These are phyloP conservation scores for Aurelia aurita DNA, from an alignment of 30 jellyfish, hydroid and myxozoan species.

Conservation along the genomic window DNA sequence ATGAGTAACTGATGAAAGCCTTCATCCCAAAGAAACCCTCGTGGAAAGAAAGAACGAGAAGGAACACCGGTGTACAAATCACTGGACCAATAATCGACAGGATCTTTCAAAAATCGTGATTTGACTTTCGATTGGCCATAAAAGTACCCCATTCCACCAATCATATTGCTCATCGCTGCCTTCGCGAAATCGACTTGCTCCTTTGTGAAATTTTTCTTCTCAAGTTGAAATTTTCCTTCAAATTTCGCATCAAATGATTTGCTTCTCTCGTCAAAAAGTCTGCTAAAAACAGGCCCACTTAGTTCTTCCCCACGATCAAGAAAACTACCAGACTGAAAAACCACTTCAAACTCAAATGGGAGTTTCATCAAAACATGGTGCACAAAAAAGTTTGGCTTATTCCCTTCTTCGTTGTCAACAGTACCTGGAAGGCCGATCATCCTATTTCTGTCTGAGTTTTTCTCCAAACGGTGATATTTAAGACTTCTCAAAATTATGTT, in stretches of 20 bases:
- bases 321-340: constrained; percentile 79
- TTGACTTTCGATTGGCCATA: constrained; percentile 80
- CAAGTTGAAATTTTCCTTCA: constrained; percentile 62
- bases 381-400: constrained; percentile 73
- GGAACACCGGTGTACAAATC: constrained; percentile 95
- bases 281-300: constrained; percentile 70
- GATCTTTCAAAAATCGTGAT: constrained; percentile 76
- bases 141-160: constrained; percentile 96
- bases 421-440: constrained; percentile 84
- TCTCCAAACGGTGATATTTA: constrained; percentile 56
- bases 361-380: constrained; percentile 74
- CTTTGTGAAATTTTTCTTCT: constrained; percentile 61
- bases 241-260: constrained; percentile 67
- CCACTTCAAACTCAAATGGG: constrained; percentile 86
- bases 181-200: constrained; percentile 80
- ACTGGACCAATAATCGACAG: constrained; percentile 83
- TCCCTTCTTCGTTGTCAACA: constrained; percentile 45
- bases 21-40: constrained; percentile 99
- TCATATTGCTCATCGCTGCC: constrained; percentile 95
- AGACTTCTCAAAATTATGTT: constrained; percentile 69
- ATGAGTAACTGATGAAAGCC: constrained; percentile 94
- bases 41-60: constrained; percentile 96
- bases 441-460: constrained; percentile 60
- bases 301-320: constrained; percentile 44
- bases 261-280: constrained; percentile 22